phyloP scores from a whole-genome alignment of 2,797 vertebrate genomes.

The Channa striata region DNA sequence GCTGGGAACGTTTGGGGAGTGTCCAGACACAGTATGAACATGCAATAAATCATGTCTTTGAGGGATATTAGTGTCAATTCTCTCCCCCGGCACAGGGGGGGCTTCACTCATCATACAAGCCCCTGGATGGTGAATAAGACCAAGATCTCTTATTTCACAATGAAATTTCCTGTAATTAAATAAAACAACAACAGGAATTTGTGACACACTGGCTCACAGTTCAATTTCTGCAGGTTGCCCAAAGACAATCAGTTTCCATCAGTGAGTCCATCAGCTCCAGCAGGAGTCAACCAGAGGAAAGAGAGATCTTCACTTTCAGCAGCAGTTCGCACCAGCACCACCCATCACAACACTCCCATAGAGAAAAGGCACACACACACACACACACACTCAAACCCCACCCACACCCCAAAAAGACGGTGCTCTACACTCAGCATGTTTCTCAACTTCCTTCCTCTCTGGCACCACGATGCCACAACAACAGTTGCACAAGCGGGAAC shows the following conservation, averaged over 20 bases:
- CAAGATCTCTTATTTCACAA: not conserved
- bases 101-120: too few relatives aligned
- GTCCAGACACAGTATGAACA: too few relatives aligned
- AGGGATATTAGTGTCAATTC: too few relatives aligned
- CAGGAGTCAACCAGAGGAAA: not conserved
- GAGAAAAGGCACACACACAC: not conserved
- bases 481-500: conserved; percentile 49
- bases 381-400: not conserved
- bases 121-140: too few relatives aligned
- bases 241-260: too few relatives aligned
- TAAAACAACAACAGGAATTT: not conserved
- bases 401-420: conserved; percentile 24
- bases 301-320: too few relatives aligned
- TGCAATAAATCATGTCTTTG: too few relatives aligned
- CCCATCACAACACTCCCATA: not conserved
- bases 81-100: too few relatives aligned
- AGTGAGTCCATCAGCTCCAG: not conserved
- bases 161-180: not conserved
- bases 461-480: conserved; percentile 36
- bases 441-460: conserved; percentile 71
- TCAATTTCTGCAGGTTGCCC: too few relatives aligned
- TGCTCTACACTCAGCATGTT: conserved; percentile 31
- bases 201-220: too few relatives aligned
- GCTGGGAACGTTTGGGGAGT: too few relatives aligned
- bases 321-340: not conserved